Evolutionary conservation across 2,113 vertebrate genomes (phyloP).

Genomic region (Myocastor coypus): DNA sequence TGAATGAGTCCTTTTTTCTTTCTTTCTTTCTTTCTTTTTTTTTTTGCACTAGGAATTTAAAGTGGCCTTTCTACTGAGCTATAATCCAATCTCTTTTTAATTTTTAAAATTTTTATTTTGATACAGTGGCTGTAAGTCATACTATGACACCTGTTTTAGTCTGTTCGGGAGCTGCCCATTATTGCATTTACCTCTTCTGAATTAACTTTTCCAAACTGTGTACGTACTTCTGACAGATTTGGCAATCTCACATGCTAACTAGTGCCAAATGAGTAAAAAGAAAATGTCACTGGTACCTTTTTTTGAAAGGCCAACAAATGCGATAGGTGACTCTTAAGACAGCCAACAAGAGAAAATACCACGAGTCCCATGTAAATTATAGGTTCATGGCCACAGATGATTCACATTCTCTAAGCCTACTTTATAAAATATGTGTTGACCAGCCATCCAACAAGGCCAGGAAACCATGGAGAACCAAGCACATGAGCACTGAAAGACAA

Average conservation of each 20-base stretch:
- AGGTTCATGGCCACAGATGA: not conserved
- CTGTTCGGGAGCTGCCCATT: not conserved
- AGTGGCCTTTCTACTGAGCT: not conserved
- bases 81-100: not conserved
- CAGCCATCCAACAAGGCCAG: not conserved
- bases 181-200: not conserved
- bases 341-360: not conserved
- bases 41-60: not conserved
- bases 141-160: not conserved
- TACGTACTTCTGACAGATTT: not conserved
- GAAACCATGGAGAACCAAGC: not conserved
- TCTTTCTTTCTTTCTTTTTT: no score
- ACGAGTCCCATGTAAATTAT: not conserved
- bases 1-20: no score
- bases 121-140: not conserved
- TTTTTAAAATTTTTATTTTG: not conserved
- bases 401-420: not conserved
- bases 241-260: not conserved
- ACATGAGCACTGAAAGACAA: not conserved
- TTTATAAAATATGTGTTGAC: not conserved
- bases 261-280: not conserved
- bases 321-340: not conserved
- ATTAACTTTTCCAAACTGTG: not conserved
- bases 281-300: not conserved
- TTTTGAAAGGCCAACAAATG: not conserved